These are phyloP conservation scores for Girardinichthys multiradiatus DNA, from an alignment of 2,113 vertebrate species.

Conservation along the genomic window DNA sequence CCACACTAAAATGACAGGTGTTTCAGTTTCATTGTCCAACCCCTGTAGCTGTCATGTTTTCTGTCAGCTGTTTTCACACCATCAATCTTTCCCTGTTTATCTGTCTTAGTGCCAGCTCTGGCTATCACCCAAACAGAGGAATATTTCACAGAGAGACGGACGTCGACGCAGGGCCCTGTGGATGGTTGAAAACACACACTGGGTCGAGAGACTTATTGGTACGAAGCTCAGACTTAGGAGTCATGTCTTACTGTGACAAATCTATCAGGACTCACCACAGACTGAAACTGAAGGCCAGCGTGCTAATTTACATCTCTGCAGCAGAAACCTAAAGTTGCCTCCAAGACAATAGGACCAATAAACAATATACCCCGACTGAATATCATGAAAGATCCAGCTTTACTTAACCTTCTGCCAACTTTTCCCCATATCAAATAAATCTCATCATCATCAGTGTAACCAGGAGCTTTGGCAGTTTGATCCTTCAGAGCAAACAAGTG, in stretches of 20 bases:
- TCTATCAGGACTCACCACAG: conserved; percentile 40
- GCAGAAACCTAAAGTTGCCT: neutral
- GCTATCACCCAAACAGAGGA: conserved; percentile 33
- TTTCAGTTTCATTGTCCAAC: no score
- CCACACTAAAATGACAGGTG: no score
- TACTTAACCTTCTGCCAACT: no score
- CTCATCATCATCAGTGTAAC: no score
- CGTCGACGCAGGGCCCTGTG: conserved; percentile 41
- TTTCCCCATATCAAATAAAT: no score
- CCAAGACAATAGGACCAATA: neutral
- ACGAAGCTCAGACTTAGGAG: conserved; percentile 19
- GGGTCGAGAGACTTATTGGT: conserved; percentile 58
- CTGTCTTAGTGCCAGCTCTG: conserved; percentile 41
- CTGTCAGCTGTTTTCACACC: conserved; percentile 32
- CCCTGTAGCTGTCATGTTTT: conserved; percentile 26
- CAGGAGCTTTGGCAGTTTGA: no score
- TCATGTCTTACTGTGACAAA: conserved; percentile 32
- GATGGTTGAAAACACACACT: conserved; percentile 47
- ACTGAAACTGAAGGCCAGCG: neutral
- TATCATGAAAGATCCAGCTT: neutral
- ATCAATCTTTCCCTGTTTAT: conserved; percentile 15
- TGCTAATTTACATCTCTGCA: conserved; percentile 15
- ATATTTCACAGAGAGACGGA: conserved; percentile 50
- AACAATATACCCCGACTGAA: neutral
- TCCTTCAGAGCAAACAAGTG: no score